phyloP scores from a whole-genome alignment of 1,140 invertebrate genomes.

The Sycophaga agraensis region DNA sequence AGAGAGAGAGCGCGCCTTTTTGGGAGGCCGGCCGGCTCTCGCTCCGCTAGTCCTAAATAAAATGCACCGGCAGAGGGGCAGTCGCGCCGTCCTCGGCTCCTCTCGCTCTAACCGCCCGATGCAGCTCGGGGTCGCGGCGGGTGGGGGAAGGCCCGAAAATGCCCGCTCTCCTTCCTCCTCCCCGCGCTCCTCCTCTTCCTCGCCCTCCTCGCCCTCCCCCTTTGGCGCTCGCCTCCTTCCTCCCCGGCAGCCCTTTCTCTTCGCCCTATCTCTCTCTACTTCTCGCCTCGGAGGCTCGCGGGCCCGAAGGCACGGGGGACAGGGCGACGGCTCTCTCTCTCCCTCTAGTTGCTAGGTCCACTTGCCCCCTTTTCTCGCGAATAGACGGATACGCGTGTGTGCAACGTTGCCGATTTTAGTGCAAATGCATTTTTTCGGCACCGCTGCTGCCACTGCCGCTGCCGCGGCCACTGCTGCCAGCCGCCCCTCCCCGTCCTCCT shows the following conservation, averaged over 20 bases:
- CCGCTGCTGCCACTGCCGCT: background rate
- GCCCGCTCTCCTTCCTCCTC: background rate
- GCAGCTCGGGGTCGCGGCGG: conserved; percentile 10
- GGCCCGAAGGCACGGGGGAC: background rate
- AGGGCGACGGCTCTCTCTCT: conserved; percentile 23
- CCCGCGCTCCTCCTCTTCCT: background rate
- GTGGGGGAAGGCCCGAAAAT: conserved; percentile 16
- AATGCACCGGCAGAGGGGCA: conserved; percentile 41
- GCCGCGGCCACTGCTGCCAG: background rate
- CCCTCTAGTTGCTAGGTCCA: conserved; percentile 54
- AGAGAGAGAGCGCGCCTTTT: conserved; percentile 19
- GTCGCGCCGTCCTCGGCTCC: conserved; percentile 32
- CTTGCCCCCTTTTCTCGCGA: conserved; percentile 45
- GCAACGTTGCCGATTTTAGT: conserved; percentile 28
- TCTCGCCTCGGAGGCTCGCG: background rate
- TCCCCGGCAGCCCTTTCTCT: background rate
- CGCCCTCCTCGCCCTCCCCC: conserved; percentile 1
- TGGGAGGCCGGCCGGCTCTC: conserved; percentile 4
- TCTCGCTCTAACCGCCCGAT: conserved; percentile 42
- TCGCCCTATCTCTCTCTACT: background rate
- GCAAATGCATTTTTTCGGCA: conserved; percentile 24
- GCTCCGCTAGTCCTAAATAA: conserved; percentile 52
- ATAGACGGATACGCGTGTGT: conserved; percentile 36
- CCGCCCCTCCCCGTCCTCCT: no score
- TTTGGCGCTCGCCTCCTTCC: background rate